These are phyloP conservation scores for Xanthorhoe designata DNA, from an alignment of 2,888 invertebrate species.

Conservation along the genomic window DNA sequence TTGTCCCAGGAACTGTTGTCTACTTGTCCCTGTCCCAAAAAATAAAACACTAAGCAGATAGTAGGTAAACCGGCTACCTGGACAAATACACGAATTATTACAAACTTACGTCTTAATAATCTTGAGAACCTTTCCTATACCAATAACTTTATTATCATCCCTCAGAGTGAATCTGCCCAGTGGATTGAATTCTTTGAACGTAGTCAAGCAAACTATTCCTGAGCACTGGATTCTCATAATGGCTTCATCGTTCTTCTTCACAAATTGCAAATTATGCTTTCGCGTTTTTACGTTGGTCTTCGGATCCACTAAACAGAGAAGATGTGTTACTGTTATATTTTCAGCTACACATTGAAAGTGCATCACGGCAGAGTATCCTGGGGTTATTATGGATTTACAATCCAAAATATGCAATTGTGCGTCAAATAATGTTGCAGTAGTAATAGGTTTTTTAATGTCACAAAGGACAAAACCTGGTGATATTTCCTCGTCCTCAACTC, in stretches of 20 bases:
- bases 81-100: background rate
- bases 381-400: constrained; percentile 1
- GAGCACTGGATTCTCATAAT: constrained; percentile 5
- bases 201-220: constrained; percentile 6
- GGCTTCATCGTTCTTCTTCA: background rate
- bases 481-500: constrained; percentile 13
- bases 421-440: constrained; percentile 14
- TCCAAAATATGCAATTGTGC: constrained; percentile 8
- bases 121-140: constrained; percentile 10
- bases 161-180: constrained; percentile 9
- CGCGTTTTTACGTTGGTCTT: constrained; percentile 2
- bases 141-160: constrained; percentile 8
- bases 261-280: background rate
- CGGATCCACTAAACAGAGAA: constrained; percentile 4
- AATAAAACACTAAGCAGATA: background rate
- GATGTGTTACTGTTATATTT: background rate
- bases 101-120: constrained; percentile 1
- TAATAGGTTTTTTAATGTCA: constrained; percentile 9
- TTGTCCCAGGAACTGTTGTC: no score
- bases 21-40: no score
- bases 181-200: constrained; percentile 3
- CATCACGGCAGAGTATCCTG: constrained; percentile 5
- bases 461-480: constrained; percentile 10
- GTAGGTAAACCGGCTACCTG: background rate
- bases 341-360: constrained; percentile 8